Evolutionary conservation across 2,888 invertebrate genomes (phyloP).

Genomic region (Dioctria linearis): DNA sequence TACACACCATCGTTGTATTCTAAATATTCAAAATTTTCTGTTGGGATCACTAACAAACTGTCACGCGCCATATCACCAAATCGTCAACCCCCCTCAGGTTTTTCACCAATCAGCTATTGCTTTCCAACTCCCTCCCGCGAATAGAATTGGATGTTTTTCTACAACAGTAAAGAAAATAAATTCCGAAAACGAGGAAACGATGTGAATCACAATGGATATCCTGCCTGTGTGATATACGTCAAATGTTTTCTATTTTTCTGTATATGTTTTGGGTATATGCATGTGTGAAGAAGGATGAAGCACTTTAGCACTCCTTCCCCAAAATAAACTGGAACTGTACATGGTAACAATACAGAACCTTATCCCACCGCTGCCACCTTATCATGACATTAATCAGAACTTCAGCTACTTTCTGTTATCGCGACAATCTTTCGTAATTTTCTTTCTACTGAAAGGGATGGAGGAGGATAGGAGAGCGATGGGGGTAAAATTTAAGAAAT

Average conservation of each 20-base stretch:
- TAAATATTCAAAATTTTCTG: background rate
- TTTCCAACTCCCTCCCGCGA: background rate
- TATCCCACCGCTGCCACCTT: background rate
- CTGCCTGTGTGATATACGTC: background rate
- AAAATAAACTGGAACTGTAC: background rate
- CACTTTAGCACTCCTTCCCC: background rate
- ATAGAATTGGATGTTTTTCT: background rate
- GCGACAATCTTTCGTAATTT: constrained; percentile 21
- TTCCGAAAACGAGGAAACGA: background rate
- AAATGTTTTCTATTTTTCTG: background rate
- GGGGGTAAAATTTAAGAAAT: background rate
- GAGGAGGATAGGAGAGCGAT: background rate
- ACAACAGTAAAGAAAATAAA: background rate
- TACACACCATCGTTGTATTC: constrained; percentile 8
- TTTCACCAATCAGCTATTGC: background rate
- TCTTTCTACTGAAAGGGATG: background rate
- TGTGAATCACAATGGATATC: background rate
- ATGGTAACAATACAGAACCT: background rate
- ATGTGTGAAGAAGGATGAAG: too few species aligned
- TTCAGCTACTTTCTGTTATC: constrained; percentile 39
- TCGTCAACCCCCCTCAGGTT: background rate
- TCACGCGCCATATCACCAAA: background rate
- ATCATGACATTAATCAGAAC: constrained; percentile 44
- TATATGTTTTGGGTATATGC: background rate
- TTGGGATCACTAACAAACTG: background rate